Conservation (phyloP, 1,140 invertebrate species). For the Aculops lycopersici region DNA sequence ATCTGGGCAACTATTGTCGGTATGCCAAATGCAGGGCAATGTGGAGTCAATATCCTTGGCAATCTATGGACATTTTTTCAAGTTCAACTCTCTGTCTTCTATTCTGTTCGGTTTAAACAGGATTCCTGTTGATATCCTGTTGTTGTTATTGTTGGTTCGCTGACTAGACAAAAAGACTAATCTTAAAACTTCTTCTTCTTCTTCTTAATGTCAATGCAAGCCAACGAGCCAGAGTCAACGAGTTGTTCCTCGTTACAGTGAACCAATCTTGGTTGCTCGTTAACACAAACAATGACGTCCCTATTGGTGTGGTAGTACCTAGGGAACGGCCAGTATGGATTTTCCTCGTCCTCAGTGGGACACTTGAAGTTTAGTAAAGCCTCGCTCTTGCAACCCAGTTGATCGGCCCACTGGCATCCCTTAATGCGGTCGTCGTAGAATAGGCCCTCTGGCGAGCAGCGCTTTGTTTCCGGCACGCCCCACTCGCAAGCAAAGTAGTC, state of each 20-base stretch:
- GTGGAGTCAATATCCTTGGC: too few species aligned
- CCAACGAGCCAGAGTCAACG: constrained; percentile 3
- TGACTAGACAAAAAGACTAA: too few species aligned
- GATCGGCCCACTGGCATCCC: constrained; percentile 68
- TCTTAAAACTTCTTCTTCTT: too few species aligned
- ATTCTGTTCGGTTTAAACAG: too few species aligned
- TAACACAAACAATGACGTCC: constrained; percentile 61
- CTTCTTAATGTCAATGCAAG: constrained; percentile 1
- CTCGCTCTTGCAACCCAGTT: constrained; percentile 49
- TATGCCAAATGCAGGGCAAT: too few species aligned
- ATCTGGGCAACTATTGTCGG: too few species aligned
- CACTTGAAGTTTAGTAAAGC: constrained; percentile 27
- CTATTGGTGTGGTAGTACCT: constrained; percentile 49
- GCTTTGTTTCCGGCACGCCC: constrained; percentile 36
- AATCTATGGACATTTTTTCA: too few species aligned
- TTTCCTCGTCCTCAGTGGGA: constrained; percentile 37
- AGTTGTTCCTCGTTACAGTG: constrained; percentile 24
- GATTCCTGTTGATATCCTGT: too few species aligned
- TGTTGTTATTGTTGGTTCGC: too few species aligned
- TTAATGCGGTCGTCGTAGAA: constrained; percentile 58
- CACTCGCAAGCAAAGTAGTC: constrained; percentile 52
- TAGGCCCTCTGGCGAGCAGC: constrained; percentile 41
- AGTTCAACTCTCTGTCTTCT: too few species aligned
- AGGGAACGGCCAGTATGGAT: constrained; percentile 57
- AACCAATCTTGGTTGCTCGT: constrained; percentile 44